Evolutionary conservation across 1,140 invertebrate genomes (phyloP), one percentile per base, ranked within the genome.

Genomic region (Trichonephila inaurata): DNA sequence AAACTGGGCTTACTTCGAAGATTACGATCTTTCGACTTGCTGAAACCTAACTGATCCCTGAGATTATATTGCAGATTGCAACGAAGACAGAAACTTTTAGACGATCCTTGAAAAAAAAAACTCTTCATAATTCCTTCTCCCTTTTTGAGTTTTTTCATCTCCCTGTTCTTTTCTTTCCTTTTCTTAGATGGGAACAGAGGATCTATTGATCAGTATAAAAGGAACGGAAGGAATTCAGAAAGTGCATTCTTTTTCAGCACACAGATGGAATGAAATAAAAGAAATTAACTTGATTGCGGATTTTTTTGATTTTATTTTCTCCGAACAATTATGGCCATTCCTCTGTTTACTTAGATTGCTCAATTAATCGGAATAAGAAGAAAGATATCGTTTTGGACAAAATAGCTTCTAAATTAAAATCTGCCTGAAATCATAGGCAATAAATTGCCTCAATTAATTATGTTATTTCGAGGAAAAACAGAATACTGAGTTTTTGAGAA

Each of bases 11-110:
- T 77, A 77, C 72, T 77, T 33, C 72, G 28, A 77, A 77, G 28
- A 77, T 77, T 77, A 77, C 72, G 28, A 77, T 77, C 72, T 77
- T 77, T 77, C 72, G 72, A 77, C 72, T 77, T 77, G 72, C 72
- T 77, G 72, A 77, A 77, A 77, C 72, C 72, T 77, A 33, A 33
- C 72, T 77, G 72, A 77, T 77, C 72, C 72, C 28, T 3, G 33
- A 77, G 72, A 77, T 77, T 77, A 77, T 77, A 77, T 77, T 18
- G 72, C 72, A 77, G 72, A 77, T 77, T 77, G 72, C 72, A 28
- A 77, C 24, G 28, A 77, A 33, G 72, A 24, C 51, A 77, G 24
- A 77, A 77, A 77, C 72, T 77, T 77, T 33, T 40, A 19, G 72
- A 77, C 28, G 24, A 77, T 28, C 28, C 28, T 33, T 77, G 1